Conservation (phyloP, 1,140 invertebrate species). For the Nephila pilipes region DNA sequence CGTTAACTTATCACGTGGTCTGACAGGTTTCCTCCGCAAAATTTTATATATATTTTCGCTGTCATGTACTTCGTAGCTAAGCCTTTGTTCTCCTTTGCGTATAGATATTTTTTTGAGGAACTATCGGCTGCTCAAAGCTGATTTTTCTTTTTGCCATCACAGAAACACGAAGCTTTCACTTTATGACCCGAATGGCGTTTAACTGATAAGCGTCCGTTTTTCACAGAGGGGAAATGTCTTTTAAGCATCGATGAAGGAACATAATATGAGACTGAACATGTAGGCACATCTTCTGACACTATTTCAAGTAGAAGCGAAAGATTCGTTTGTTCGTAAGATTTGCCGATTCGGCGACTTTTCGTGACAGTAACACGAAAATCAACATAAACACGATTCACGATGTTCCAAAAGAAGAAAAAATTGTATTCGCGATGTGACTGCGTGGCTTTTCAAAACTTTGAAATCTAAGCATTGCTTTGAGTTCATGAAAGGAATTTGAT, state of each 20-base stretch:
- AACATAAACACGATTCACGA: too few relatives aligned
- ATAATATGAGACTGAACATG: not conserved
- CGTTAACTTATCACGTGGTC: constrained; percentile 59
- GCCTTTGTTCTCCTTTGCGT: constrained; percentile 37
- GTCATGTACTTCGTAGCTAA: constrained; percentile 27
- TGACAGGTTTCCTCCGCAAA: constrained; percentile 43
- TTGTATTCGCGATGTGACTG: too few relatives aligned
- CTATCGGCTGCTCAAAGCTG: constrained; percentile 30
- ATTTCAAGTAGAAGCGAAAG: not conserved
- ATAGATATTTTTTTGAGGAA: constrained; percentile 54
- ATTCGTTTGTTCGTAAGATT: not conserved
- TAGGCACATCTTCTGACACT: not conserved
- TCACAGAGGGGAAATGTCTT: not conserved
- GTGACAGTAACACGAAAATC: too few relatives aligned
- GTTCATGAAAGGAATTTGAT: too few relatives aligned
- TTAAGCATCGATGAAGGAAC: not conserved
- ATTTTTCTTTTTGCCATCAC: not conserved
- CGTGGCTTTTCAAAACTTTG: too few relatives aligned
- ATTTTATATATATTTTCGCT: constrained; percentile 46
- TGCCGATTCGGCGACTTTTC: not conserved
- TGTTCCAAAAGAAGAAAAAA: too few relatives aligned
- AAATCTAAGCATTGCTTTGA: too few relatives aligned
- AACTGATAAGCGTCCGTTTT: constrained; percentile 33
- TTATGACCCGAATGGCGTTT: constrained; percentile 30
- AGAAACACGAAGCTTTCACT: constrained; percentile 45